These are phyloP conservation scores for Hormiphora californensis DNA, from an alignment of 37 sponge, comb jelly and placozoan genomes.

Conservation along the genomic window DNA sequence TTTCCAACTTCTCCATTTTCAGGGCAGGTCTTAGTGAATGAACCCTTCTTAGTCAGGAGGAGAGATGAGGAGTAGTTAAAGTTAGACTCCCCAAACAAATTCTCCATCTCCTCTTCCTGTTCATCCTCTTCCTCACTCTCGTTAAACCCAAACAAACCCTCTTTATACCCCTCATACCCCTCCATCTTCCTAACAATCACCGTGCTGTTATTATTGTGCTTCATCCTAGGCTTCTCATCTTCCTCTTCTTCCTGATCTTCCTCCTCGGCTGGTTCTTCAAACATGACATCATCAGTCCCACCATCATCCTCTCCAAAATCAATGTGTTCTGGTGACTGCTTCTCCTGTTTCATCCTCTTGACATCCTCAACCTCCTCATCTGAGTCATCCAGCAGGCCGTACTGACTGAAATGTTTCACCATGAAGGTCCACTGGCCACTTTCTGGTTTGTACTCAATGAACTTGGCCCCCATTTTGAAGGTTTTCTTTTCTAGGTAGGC, in stretches of 20 bases:
- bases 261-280: background rate
- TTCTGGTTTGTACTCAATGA: conserved; percentile 16
- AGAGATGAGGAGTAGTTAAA: conserved; percentile 40
- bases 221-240: background rate
- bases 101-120: conserved; percentile 23
- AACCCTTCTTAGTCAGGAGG: conserved; percentile 16
- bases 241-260: conserved; percentile 7
- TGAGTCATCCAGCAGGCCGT: conserved; percentile 15
- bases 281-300: too few relatives aligned
- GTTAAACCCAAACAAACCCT: background rate
- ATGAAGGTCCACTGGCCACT: conserved; percentile 51
- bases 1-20: conserved; percentile 38
- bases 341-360: conserved; percentile 10
- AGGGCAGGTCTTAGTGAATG: conserved; percentile 26
- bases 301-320: too few relatives aligned
- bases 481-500: conserved; percentile 46
- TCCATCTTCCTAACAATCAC: too few relatives aligned
- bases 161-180: conserved; percentile 42
- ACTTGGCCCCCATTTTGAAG: conserved; percentile 52
- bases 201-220: background rate
- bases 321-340: too few relatives aligned
- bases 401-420: conserved; percentile 55
- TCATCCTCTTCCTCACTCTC: conserved; percentile 17
- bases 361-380: background rate
- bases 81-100: conserved; percentile 11